Evolutionary conservation across 2,797 vertebrate species (phyloP).

Genomic region (Caiman crocodilus): DNA sequence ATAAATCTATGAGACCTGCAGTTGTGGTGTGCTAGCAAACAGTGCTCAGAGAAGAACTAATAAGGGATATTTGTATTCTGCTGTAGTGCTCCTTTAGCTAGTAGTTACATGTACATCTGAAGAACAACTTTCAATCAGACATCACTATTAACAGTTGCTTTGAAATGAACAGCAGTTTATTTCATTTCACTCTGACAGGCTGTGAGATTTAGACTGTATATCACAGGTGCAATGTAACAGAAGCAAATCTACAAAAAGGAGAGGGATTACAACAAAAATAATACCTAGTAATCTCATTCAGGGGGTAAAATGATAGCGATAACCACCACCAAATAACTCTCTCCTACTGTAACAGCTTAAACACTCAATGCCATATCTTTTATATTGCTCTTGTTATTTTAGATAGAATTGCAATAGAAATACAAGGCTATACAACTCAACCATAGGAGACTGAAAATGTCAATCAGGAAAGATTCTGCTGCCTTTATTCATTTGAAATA

Average conservation of each 20-base stretch:
- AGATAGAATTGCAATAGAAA: neutral
- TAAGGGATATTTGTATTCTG: slow-evolving; percentile 72
- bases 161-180: slow-evolving; percentile 74
- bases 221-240: neutral
- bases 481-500: neutral
- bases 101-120: slow-evolving; percentile 4
- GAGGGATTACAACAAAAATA: neutral
- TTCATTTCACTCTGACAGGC: slow-evolving; percentile 72
- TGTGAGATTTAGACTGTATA: slow-evolving; percentile 33
- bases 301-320: neutral
- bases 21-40: slow-evolving; percentile 49
- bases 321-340: neutral
- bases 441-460: neutral
- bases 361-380: neutral
- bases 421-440: neutral
- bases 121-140: slow-evolving; percentile 22
- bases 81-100: slow-evolving; percentile 67
- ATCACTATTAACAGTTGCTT: slow-evolving; percentile 52
- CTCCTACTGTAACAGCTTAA: neutral
- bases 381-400: neutral
- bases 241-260: neutral
- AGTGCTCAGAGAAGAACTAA: slow-evolving; percentile 65
- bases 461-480: neutral
- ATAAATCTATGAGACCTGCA: slow-evolving; percentile 44
- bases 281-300: neutral